A percentile compares a stretch with the other conserved stretches of the same genome.
These are phyloP conservation scores for Melanotaenia duboulayi DNA, from an alignment of 2,113 vertebrate genomes.

Conservation along the genomic window DNA sequence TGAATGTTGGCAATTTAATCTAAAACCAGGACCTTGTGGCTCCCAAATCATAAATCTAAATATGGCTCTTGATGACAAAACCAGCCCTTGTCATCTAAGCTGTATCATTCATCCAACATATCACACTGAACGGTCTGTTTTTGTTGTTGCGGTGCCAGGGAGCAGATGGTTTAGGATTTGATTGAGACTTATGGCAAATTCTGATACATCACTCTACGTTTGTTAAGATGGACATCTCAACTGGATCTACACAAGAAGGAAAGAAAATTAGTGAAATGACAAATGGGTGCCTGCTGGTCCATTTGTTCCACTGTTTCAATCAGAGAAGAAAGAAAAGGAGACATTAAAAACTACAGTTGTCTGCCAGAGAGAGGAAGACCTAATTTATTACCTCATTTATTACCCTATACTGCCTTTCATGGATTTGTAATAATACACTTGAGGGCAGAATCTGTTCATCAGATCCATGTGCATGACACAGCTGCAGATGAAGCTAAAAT, in stretches of 20 bases:
- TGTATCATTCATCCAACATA: slow-evolving; percentile 7
- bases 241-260: background rate
- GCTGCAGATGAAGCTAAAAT: background rate
- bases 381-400: background rate
- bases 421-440: background rate
- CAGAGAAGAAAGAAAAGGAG: background rate
- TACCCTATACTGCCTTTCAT: background rate
- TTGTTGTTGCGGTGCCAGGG: slow-evolving; percentile 8
- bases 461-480: background rate
- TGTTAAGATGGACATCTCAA: background rate
- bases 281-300: background rate
- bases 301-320: slow-evolving; percentile 17
- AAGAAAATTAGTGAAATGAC: background rate
- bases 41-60: slow-evolving; percentile 14
- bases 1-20: slow-evolving; percentile 7
- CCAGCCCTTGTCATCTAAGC: background rate
- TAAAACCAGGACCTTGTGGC: background rate
- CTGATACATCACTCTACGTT: slow-evolving; percentile 3
- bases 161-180: background rate
- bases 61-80: slow-evolving; percentile 22
- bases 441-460: background rate
- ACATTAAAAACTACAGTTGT: background rate
- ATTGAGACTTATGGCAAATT: background rate
- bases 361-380: background rate
- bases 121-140: background rate